Evolutionary conservation across 2,888 invertebrate genomes (phyloP), one percentile per base, ranked within the genome.

Genomic region (Ornithoptera priamus): DNA sequence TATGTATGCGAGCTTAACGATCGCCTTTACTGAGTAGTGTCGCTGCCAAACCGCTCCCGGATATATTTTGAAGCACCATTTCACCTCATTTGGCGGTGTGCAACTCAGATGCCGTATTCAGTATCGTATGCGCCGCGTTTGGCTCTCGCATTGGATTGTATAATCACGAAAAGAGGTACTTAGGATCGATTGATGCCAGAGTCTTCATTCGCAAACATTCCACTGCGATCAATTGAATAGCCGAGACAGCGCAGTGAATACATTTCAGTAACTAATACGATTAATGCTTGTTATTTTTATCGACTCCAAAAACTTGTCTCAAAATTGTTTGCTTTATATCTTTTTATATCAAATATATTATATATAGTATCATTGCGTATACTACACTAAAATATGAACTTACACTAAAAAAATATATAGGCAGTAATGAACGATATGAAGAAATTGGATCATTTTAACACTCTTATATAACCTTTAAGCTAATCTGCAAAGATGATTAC

Each of bases 41-140:
- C 56, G 67, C 61, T 68, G 67, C 67, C 65, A 68, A 71, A 71
- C 67, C 66, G 56, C 60, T n/a, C 22, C 53, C 64, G 70, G 53
- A 70, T 70, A 70, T 60, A 71, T 71, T 71, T 71, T 62, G 60
- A 64, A 71, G 65, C 62, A n/a, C 63, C 67, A 70, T 70, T 70
- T 63, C 58, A 71, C 58, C 67, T 65, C 65, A 67, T 71, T 71
- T 71, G 64, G 67, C 67, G 67, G 61, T 62, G 36, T 61, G 60
- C 57, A 61, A 65, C 67, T 61, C 57, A 61, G 65, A 69, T 69
- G 65, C 67, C 64, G 65, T 68, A 64, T 68, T 68, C 68, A 64
- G 68, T 68, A 71, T 71, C 70, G 63, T 64, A 59, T 70, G 42
- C 56, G 60, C 67, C 62, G 67, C 67, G 67, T 61, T 71, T 65